These are phyloP conservation scores for Merluccius polli DNA, from an alignment of 2,797 vertebrate species.

Conservation along the genomic window DNA sequence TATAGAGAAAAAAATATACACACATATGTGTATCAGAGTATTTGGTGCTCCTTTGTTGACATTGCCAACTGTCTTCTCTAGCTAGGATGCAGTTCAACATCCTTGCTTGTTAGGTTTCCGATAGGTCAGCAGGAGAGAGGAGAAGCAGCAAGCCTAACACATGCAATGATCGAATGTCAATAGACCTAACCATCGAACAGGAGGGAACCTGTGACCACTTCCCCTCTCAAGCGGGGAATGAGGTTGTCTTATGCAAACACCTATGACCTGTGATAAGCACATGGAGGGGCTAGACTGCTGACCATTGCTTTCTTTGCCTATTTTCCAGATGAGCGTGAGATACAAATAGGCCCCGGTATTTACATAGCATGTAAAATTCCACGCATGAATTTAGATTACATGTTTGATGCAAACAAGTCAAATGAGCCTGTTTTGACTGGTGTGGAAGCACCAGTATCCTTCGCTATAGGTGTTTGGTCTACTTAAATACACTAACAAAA, in stretches of 20 bases:
- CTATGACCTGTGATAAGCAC: conserved; percentile 46
- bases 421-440: conserved; percentile 46
- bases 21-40: not conserved
- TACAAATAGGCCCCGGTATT: conserved; percentile 59
- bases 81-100: not conserved
- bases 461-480: not conserved
- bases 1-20: not conserved
- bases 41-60: not conserved
- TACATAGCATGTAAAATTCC: conserved; percentile 52
- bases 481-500: not conserved
- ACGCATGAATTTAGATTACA: conserved; percentile 36
- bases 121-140: conserved; percentile 8
- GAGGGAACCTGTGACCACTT: conserved; percentile 43
- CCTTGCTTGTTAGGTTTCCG: not conserved
- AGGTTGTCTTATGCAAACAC: conserved; percentile 58
- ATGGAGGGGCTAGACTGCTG: conserved; percentile 43
- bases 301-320: conserved; percentile 43
- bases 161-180: conserved; percentile 33
- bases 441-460: conserved; percentile 8
- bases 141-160: conserved; percentile 21
- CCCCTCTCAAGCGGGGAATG: conserved; percentile 30
- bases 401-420: conserved; percentile 53
- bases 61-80: not conserved
- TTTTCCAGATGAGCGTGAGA: conserved; percentile 38
- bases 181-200: conserved; percentile 36